A percentile compares a stretch with the other conserved stretches of the same genome.
phyloP scores from a whole-genome alignment of 2,797 vertebrate genomes.

The Thunnus albacares region DNA sequence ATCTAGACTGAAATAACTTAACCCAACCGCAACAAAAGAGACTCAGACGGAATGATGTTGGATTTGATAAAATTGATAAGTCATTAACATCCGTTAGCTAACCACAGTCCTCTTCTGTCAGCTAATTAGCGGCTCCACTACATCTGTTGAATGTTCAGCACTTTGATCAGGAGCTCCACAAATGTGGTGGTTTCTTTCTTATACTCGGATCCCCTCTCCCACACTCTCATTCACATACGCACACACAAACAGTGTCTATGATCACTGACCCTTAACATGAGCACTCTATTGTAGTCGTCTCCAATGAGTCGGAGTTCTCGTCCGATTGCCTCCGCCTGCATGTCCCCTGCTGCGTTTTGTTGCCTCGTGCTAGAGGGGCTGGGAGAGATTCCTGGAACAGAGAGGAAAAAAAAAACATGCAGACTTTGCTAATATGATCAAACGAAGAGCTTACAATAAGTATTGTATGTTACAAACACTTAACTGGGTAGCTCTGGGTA shows the following conservation, averaged over 20 bases:
- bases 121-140: not conserved
- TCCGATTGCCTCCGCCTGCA: constrained; percentile 88
- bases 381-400: constrained; percentile 60
- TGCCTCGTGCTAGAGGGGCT: constrained; percentile 74
- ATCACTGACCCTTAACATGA: constrained; percentile 78
- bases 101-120: constrained; percentile 6
- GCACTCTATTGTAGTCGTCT: constrained; percentile 88
- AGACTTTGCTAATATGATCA: not conserved
- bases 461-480: not conserved
- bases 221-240: constrained; percentile 10
- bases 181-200: not conserved
- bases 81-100: not conserved
- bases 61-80: constrained; percentile 4
- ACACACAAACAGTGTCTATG: constrained; percentile 1
- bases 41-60: not conserved
- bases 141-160: not conserved
- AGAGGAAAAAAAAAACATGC: constrained; percentile 1
- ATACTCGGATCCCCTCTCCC: not conserved
- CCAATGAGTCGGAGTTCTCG: constrained; percentile 91
- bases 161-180: constrained; percentile 3
- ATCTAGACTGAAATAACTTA: not conserved
- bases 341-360: constrained; percentile 78
- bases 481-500: not conserved
- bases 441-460: not conserved
- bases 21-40: not conserved